A percentile compares a stretch with the other conserved stretches of the same genome.
phyloP scores from a whole-genome alignment of 2,888 invertebrate species.

The Orgyia antiqua region DNA sequence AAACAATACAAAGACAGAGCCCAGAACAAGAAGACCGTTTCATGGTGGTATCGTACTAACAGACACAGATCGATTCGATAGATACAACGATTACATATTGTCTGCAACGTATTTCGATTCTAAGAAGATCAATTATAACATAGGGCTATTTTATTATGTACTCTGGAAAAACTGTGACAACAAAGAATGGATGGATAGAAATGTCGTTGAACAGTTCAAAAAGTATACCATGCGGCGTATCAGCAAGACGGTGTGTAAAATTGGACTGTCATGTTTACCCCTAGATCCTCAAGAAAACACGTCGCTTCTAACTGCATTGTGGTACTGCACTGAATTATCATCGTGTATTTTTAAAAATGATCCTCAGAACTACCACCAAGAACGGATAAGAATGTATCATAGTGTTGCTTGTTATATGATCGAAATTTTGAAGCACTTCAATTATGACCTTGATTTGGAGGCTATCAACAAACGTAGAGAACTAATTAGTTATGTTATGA shows the following conservation, averaged over 20 bases:
- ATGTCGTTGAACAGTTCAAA: constrained; percentile 3
- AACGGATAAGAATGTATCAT: constrained; percentile 2
- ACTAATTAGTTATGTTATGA: constrained; percentile 1
- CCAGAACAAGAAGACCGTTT: constrained; percentile 3
- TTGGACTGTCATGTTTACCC: background rate
- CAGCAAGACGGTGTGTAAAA: constrained; percentile 1
- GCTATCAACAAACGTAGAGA: background rate
- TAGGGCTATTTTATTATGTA: constrained; percentile 4
- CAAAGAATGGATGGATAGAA: constrained; percentile 2
- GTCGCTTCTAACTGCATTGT: constrained; percentile 3
- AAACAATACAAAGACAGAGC: constrained; percentile 1
- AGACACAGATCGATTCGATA: constrained; percentile 2
- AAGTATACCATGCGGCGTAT: constrained; percentile 3
- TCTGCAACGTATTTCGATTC: constrained; percentile 2
- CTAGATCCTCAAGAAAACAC: constrained; percentile 1
- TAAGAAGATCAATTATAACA: constrained; percentile 1
- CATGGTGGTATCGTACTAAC: constrained; percentile 3
- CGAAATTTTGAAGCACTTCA: constrained; percentile 1
- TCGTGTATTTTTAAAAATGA: constrained; percentile 2
- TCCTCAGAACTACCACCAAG: constrained; percentile 1
- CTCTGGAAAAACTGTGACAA: constrained; percentile 3
- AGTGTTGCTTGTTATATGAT: constrained; percentile 1
- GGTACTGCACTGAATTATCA: constrained; percentile 4
- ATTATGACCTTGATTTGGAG: background rate
- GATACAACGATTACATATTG: constrained; percentile 4